Conservation (phyloP, 2,797 vertebrate species). For the Sparidentex hasta region DNA sequence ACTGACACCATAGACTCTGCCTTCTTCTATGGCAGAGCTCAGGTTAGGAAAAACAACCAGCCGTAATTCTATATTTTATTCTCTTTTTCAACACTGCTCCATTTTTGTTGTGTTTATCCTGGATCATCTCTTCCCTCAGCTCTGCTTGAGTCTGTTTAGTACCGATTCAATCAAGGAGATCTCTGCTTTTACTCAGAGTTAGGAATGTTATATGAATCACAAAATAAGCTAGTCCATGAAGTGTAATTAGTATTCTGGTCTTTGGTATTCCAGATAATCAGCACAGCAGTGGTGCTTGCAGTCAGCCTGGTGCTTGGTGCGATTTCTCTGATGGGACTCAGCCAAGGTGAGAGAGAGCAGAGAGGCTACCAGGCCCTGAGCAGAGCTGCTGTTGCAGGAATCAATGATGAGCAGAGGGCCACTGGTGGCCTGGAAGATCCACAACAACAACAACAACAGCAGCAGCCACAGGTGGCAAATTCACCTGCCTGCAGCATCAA, state of each 20-base stretch:
- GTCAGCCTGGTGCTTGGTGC: conserved; percentile 90
- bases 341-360: conserved; percentile 87
- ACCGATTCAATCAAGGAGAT: neutral
- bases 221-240: neutral
- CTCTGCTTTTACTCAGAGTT: neutral
- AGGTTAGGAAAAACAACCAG: conserved; percentile 85
- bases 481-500: conserved; percentile 76
- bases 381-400: conserved; percentile 81
- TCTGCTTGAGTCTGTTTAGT: neutral
- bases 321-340: conserved; percentile 93
- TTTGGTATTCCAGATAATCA: conserved; percentile 88
- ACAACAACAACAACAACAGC: conserved; percentile 42
- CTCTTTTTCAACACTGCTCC: neutral
- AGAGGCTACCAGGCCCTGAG: conserved; percentile 90
- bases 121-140: neutral
- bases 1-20: conserved; percentile 90
- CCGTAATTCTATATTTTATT: neutral
- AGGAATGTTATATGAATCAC: too few species aligned
- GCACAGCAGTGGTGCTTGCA: conserved; percentile 89
- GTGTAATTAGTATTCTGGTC: neutral
- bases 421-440: conserved; percentile 76
- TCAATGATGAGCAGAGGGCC: conserved; percentile 74
- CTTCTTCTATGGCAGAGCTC: conserved; percentile 95
- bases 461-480: conserved; percentile 45
- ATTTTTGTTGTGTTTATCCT: neutral